phyloP scores from a whole-genome alignment of 2,113 vertebrate species.

The Phyllostomus hastatus region DNA sequence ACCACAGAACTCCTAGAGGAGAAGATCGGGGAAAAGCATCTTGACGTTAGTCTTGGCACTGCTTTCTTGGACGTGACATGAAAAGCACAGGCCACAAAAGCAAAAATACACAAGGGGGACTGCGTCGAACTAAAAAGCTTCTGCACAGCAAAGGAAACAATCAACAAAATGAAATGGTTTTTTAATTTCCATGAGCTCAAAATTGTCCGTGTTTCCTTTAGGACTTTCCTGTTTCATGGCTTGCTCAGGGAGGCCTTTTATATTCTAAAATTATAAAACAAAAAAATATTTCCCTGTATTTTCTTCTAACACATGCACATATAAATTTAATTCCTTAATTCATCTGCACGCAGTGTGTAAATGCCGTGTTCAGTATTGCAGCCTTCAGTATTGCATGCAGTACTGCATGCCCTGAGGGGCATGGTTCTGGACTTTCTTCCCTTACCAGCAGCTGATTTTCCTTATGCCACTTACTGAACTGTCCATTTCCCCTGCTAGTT shows the following conservation, averaged over 20 bases:
- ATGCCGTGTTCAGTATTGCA: background rate
- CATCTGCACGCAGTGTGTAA: background rate
- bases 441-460: background rate
- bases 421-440: background rate
- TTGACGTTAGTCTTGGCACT: background rate
- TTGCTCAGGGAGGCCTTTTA: background rate
- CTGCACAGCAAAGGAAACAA: background rate
- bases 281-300: background rate
- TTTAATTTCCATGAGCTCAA: background rate
- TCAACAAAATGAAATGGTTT: background rate
- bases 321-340: background rate
- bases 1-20: background rate
- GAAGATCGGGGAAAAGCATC: background rate
- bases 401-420: too few relatives aligned
- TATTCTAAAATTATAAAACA: background rate
- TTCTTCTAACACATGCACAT: background rate
- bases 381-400: too few relatives aligned
- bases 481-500: background rate
- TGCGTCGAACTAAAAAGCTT: background rate
- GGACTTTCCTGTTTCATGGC: background rate
- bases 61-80: background rate
- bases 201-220: background rate
- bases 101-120: background rate
- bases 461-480: background rate
- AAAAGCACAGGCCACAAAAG: background rate